Conservation (phyloP, 30 jellyfish, hydroid and myxozoan genomes). For the Hydra vulgaris region DNA sequence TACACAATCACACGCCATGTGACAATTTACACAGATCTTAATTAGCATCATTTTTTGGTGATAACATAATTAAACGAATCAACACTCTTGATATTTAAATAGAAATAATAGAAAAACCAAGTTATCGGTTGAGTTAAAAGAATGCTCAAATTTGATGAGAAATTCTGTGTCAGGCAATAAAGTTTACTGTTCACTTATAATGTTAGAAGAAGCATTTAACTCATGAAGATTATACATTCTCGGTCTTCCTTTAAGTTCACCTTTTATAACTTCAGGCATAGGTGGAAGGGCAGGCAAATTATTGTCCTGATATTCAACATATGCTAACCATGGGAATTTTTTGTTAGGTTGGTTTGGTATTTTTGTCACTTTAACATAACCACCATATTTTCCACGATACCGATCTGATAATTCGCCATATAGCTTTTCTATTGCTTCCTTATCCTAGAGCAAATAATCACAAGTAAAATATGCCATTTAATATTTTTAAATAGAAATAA, state of each 20-base stretch:
- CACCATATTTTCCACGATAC: slow-evolving; percentile 66
- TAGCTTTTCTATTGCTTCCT: slow-evolving; percentile 57
- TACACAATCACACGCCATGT: no score
- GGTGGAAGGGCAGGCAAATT: slow-evolving; percentile 55
- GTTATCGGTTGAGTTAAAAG: no score
- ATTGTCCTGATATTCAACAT: slow-evolving; percentile 62
- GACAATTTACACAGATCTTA: no score
- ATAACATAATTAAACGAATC: no score
- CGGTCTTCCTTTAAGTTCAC: slow-evolving; percentile 58
- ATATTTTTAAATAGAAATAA: not conserved
- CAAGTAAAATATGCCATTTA: no score
- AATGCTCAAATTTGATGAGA: no score
- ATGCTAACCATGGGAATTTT: slow-evolving; percentile 48
- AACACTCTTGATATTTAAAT: no score
- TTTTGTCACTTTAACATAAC: slow-evolving; percentile 59
- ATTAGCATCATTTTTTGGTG: no score
- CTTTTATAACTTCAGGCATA: slow-evolving; percentile 54
- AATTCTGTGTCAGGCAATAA: no score
- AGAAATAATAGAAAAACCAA: no score
- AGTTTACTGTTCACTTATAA: no score
- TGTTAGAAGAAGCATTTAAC: not conserved
- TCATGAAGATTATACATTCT: slow-evolving; percentile 24
- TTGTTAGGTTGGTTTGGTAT: slow-evolving; percentile 46
- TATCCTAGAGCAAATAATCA: slow-evolving; percentile 38
- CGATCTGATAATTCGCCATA: slow-evolving; percentile 64